Evolutionary conservation across 2,888 invertebrate species (phyloP), one percentile per base, ranked within the genome.

Genomic region (Aspidapion aeneum): DNA sequence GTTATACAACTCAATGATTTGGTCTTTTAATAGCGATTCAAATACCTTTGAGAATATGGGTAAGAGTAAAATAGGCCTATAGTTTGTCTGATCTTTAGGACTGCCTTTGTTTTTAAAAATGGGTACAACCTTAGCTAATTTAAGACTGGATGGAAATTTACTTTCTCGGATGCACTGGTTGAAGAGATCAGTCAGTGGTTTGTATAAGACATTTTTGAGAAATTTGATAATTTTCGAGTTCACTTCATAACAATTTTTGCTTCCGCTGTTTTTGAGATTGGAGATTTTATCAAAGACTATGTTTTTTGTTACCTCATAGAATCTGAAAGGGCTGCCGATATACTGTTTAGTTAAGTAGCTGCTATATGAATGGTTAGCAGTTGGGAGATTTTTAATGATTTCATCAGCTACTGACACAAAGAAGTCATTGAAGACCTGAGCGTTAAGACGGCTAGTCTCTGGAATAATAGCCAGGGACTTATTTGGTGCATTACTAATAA

Each of bases 21-120:
- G 17, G n/a, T 62, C 22, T 48, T 58, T 18, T 3, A 54, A 35
- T 18, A 62, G 18, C 51, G 52, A 62, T 21, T 65, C 65, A 54
- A 57, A 65, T n/a, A 65, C 9, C 49, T 65, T 63, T 19, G 63
- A 60, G 9, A 62, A 21, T 2, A 55, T 48, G 18, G 62, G 60
- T 3, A 65, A 62, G 18, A 63, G 55, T 3, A 55, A 57, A 16
- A 63, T 65, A 16, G 65, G 54, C 21, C 58, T 55, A 48, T 63
- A 65, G 1, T 60, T 60, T n/a, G 50, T 21, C 1, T 52, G 17
- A 21, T 57, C 52, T 60, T 63, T 21, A 1, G 22, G 55, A 16
- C 55, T 48, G 55, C 63, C 60, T 5, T 60, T 60, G 21, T 57
- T 57, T 21, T 60, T 65, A 16, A 57, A 21, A 16, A 63, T 55